Evolutionary conservation across 2,888 invertebrate genomes (phyloP).

Genomic region (Chalcosyrphus nemorum): DNA sequence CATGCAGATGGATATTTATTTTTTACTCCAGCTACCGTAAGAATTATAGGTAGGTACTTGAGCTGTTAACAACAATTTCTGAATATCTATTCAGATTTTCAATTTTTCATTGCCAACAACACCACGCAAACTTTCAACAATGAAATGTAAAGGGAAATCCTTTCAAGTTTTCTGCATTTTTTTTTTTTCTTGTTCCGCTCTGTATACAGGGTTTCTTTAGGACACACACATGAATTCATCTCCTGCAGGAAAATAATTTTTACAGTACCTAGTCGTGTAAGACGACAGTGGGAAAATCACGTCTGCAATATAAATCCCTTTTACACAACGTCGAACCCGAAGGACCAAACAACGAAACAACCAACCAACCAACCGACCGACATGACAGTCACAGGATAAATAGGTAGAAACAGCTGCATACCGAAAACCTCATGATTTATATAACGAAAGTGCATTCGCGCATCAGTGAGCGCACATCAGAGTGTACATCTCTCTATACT

Average conservation of each 20-base stretch:
- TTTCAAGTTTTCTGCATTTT: slow-evolving; percentile 30
- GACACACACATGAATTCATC: slow-evolving; percentile 62
- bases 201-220: slow-evolving; percentile 12
- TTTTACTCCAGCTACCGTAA: slow-evolving; percentile 13
- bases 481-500: slow-evolving; percentile 29
- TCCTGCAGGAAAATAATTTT: slow-evolving; percentile 37
- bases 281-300: slow-evolving; percentile 64
- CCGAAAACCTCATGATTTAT: slow-evolving; percentile 65
- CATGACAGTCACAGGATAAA: slow-evolving; percentile 45
- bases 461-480: slow-evolving; percentile 67
- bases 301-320: slow-evolving; percentile 55
- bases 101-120: slow-evolving; percentile 61
- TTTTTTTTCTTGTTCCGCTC: too few species aligned
- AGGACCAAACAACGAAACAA: neutral
- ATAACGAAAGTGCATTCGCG: slow-evolving; percentile 72
- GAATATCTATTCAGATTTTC: slow-evolving; percentile 58
- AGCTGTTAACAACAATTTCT: slow-evolving; percentile 37
- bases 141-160: slow-evolving; percentile 62
- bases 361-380: neutral
- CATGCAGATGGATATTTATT: slow-evolving; percentile 18
- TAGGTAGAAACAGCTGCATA: slow-evolving; percentile 67
- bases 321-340: slow-evolving; percentile 26
- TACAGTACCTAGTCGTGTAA: slow-evolving; percentile 36
- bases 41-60: slow-evolving; percentile 28
- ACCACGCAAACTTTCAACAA: slow-evolving; percentile 58